Conservation (phyloP, 1,140 invertebrate genomes). For the Augochlora pura region DNA sequence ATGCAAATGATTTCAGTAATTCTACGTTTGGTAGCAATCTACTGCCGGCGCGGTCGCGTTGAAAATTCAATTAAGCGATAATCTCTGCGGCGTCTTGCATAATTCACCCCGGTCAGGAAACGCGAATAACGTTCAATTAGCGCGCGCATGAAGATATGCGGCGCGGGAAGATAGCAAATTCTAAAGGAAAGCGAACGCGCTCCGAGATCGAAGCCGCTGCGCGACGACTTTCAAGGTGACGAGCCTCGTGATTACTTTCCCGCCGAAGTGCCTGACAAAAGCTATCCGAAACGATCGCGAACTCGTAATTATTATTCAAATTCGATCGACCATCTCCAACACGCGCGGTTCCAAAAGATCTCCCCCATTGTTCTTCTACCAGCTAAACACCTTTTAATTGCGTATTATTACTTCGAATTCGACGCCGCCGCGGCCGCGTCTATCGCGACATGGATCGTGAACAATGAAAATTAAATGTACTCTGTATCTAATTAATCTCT, state of each 20-base stretch:
- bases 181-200: slow-evolving; percentile 3
- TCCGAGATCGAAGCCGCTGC: slow-evolving; percentile 1
- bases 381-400: too few species aligned
- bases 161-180: background rate
- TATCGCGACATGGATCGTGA: too few species aligned
- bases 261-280: background rate
- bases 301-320: too few species aligned
- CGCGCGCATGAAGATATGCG: background rate
- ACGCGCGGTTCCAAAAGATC: too few species aligned
- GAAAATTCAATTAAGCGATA: background rate
- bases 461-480: too few species aligned
- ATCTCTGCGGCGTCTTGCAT: background rate
- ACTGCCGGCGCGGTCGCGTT: background rate
- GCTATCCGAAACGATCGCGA: background rate
- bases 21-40: background rate
- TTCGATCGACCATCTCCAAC: too few species aligned
- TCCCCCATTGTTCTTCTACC: too few species aligned
- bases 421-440: too few species aligned
- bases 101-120: background rate
- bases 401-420: too few species aligned
- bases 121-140: slow-evolving; percentile 6
- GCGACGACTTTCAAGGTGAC: slow-evolving; percentile 32
- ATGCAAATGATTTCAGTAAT: background rate
- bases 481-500: too few species aligned
- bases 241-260: slow-evolving; percentile 6